A percentile compares a stretch with the other conserved stretches of the same genome.
phyloP scores from a whole-genome alignment of 2,888 invertebrate genomes.

The Drosophila pseudotakahashii region DNA sequence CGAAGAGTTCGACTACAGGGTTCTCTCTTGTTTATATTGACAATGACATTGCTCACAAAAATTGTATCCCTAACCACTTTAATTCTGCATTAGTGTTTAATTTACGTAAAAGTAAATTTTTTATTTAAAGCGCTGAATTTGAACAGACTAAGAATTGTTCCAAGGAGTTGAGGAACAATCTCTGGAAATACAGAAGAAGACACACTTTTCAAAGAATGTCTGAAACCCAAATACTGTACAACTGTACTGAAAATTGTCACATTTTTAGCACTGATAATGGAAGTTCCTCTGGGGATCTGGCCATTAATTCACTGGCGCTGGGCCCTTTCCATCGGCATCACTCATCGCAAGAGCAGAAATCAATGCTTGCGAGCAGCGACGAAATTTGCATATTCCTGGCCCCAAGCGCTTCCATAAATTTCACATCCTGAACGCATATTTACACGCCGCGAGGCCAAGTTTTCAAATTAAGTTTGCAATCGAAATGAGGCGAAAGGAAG shows the following conservation, averaged over 20 bases:
- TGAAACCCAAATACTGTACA: background rate
- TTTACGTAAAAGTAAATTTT: no score
- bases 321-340: conserved; percentile 11
- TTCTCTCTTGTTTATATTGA: no score
- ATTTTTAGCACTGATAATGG: background rate
- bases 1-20: no score
- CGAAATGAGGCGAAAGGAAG: conserved; percentile 61
- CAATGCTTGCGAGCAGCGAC: conserved; percentile 51
- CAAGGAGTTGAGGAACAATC: no score
- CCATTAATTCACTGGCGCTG: conserved; percentile 1
- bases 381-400: conserved; percentile 79
- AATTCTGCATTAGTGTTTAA: no score
- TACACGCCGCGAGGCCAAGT: conserved; percentile 49
- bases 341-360: conserved; percentile 38
- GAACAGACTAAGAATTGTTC: no score
- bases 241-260: background rate
- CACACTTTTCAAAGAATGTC: background rate
- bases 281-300: conserved; percentile 2
- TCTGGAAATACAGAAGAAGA: no score
- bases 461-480: conserved; percentile 76
- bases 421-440: conserved; percentile 52
- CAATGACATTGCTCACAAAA: no score
- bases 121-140: no score
- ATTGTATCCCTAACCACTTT: no score
- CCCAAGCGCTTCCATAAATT: conserved; percentile 59